Evolutionary conservation across 2,888 invertebrate genomes (phyloP).

Genomic region (Watsonalla binaria): DNA sequence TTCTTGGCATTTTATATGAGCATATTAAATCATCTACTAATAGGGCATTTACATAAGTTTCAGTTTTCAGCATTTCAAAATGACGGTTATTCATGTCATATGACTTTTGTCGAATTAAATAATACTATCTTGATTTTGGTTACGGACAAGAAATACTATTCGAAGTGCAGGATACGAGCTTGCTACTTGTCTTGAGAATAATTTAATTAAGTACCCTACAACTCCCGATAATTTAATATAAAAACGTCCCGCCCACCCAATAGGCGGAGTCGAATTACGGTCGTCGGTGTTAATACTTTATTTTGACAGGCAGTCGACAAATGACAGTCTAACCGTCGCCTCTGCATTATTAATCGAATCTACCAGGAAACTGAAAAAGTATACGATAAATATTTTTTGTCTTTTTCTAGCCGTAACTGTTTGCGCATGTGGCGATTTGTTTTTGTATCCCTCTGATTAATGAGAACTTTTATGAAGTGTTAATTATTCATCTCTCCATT

Average conservation of each 20-base stretch:
- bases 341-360: conserved; percentile 45
- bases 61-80: no score
- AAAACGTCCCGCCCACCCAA: conserved; percentile 41
- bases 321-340: conserved; percentile 51
- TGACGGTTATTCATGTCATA: no score
- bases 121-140: no score
- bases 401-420: conserved; percentile 31
- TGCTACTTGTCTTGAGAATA: no score
- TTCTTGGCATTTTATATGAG: no score
- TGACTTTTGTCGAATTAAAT: no score
- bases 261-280: conserved; percentile 63
- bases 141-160: no score
- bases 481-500: not conserved
- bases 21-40: no score
- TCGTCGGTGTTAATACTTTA: conserved; percentile 53
- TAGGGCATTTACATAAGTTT: no score
- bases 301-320: conserved; percentile 73
- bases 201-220: not conserved
- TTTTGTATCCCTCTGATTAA: conserved; percentile 21
- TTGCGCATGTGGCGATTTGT: conserved; percentile 41
- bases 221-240: conserved; percentile 2
- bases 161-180: no score
- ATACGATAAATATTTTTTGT: conserved; percentile 37
- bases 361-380: conserved; percentile 51
- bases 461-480: conserved; percentile 20